Base-by-base conservation (phyloP, 92 coral and sea anemone genomes). In the Nematostella vectensis region DNA sequence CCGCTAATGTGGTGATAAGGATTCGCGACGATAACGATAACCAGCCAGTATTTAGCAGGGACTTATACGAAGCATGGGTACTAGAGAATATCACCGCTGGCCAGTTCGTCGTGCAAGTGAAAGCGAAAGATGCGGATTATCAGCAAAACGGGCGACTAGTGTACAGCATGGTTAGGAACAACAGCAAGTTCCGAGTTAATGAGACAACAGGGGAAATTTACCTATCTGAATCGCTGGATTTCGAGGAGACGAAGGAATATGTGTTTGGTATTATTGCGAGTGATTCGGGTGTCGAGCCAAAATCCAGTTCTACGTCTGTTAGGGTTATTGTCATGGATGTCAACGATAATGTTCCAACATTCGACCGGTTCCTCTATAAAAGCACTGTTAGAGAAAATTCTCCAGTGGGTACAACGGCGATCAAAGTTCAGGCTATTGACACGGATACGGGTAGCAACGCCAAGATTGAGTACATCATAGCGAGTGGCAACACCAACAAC, bases 331-430 rank as follows among this genome's bases (percentile, higher is more conserved):
- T 76, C 61, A 70, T 48, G 10, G 83, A 76, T 20, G 42, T 69
- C 27, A 76, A 76, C 42, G 83, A 76, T 54, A 76, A 76, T 40
- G n/a, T 11, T 16, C 83, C 83, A 15, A 25, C 30, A 17, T 76
- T 76, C 62, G 67, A 60, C 26, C 66, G 37, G n/a, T 30, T 48
- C 18, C 43, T 47, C 18, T 62, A 55, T 26, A 55, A 63, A 49
- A 55, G 58, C 30, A 36, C 37, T 18, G 21, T 26, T 27, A 26
- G 63, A 47, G 28, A 21, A 9, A 31, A 36, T 57, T 2, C 33
- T 29, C 40, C 23, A 29, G 31, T 57, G 29, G 29, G 64, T 54
- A 16, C 30, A 1, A 55, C 30, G 12, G 33, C 21, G 6, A 3
- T 19, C 1, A 1, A 38, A 8, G 9, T 65, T 3, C 47, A 3